A percentile compares a stretch with the other conserved stretches of the same genome.
Evolutionary conservation across 2,113 vertebrate species (phyloP).

Genomic region (Trochalopteron elliotii): DNA sequence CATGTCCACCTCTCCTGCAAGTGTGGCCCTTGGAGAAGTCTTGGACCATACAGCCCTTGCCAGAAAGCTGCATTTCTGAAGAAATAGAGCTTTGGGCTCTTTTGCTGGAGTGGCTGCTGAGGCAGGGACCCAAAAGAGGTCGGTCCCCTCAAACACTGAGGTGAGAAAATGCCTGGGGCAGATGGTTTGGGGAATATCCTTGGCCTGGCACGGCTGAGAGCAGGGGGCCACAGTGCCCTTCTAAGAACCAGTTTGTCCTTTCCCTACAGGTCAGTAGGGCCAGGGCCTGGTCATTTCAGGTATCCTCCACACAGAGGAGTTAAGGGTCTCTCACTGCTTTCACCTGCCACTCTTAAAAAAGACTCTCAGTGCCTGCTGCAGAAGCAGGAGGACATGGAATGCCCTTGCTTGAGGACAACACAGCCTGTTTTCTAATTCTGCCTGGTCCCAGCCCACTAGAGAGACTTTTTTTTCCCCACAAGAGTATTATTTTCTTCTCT

Average conservation of each 20-base stretch:
- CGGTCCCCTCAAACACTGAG: neutral
- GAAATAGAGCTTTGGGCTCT: neutral
- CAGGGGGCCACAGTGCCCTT: neutral
- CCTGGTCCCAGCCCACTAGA: neutral
- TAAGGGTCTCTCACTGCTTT: neutral
- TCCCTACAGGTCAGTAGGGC: neutral
- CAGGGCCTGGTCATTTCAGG: neutral
- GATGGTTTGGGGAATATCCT: neutral
- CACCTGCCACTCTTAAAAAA: neutral
- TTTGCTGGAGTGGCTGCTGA: neutral
- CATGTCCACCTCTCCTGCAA: neutral
- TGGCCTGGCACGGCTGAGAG: neutral
- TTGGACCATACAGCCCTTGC: neutral
- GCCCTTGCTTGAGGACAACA: conserved; percentile 3
- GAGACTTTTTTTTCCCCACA: neutral
- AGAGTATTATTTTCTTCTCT: neutral
- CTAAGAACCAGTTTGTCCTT: neutral
- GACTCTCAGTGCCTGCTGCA: neutral
- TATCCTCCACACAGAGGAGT: accelerated
- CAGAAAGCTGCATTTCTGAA: neutral
- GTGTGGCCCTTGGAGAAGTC: neutral
- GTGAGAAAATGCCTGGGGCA: neutral
- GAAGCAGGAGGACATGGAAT: neutral
- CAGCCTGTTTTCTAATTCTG: conserved; percentile 8
- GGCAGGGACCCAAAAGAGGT: neutral